phyloP scores from a whole-genome alignment of 2,113 vertebrate species.

The Bolborhynchus lineola region DNA sequence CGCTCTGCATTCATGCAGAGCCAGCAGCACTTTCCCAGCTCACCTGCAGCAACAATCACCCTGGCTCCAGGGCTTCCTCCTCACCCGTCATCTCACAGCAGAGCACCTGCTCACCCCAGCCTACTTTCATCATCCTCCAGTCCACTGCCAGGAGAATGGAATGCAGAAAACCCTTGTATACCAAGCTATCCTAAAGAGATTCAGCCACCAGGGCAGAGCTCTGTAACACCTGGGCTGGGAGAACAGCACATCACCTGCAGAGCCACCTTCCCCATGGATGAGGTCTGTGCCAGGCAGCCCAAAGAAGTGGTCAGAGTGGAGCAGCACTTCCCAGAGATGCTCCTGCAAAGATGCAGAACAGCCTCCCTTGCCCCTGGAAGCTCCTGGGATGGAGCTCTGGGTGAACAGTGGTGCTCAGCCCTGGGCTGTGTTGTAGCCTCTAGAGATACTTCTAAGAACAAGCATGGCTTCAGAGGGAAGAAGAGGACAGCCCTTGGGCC shows the following conservation, averaged over 20 bases:
- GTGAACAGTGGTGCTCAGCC: not conserved
- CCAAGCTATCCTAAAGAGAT: not conserved
- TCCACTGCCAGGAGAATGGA: not conserved
- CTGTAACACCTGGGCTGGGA: not conserved
- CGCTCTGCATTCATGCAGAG: fast-evolving
- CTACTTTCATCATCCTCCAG: not conserved
- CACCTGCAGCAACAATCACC: not conserved
- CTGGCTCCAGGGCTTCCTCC: not conserved
- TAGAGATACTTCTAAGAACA: not conserved
- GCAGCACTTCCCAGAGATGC: not conserved
- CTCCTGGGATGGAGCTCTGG: not conserved
- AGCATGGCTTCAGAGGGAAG: not conserved
- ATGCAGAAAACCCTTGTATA: not conserved
- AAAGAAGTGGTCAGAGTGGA: not conserved
- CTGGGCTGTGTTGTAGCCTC: not conserved
- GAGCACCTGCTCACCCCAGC: not conserved
- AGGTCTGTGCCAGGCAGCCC: not conserved
- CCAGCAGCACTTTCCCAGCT: not conserved
- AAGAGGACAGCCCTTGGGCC: not conserved
- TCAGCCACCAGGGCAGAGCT: not conserved
- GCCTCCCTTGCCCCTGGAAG: fast-evolving
- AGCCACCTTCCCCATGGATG: not conserved
- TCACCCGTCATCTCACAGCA: not conserved
- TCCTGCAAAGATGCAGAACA: not conserved
- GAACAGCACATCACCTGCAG: not conserved